These are phyloP conservation scores for Apis cerana DNA, from an alignment of 1,140 invertebrate genomes.

Conservation along the genomic window DNA sequence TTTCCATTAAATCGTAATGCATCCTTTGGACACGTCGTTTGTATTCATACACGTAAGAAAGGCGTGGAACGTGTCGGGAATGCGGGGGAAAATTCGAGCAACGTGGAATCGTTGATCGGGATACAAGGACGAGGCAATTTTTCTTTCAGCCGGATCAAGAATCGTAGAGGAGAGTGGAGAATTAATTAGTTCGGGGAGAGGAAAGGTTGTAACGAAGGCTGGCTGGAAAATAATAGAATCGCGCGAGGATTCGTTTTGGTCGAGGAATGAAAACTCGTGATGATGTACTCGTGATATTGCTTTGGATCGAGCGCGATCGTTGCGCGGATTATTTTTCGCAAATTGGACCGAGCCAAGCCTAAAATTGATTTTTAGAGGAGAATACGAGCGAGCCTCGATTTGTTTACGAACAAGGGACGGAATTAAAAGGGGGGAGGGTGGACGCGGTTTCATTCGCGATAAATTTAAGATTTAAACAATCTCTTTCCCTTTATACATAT, in stretches of 20 bases:
- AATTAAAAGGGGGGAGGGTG: too few species aligned
- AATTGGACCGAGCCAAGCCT: background rate
- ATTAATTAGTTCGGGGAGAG: background rate
- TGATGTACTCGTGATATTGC: background rate
- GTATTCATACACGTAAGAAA: background rate
- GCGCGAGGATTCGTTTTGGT: background rate
- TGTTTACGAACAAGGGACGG: too few species aligned
- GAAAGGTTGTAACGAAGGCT: background rate
- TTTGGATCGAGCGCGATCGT: too few species aligned
- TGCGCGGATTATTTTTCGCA: background rate
- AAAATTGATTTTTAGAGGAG: background rate
- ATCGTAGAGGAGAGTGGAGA: background rate
- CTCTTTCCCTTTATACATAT: too few species aligned
- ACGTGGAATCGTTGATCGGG: conserved; percentile 47
- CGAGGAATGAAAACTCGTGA: background rate
- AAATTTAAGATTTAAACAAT: too few species aligned
- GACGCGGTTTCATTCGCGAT: too few species aligned
- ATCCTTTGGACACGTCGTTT: conserved; percentile 7
- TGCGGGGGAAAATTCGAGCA: conserved; percentile 38
- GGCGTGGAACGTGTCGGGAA: conserved; percentile 37
- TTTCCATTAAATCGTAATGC: background rate
- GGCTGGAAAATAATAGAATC: background rate
- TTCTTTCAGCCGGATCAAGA: too few species aligned
- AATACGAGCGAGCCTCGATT: background rate
- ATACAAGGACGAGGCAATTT: background rate